Conservation (phyloP, 2,113 vertebrate genomes). For the Pseudonaja textilis region DNA sequence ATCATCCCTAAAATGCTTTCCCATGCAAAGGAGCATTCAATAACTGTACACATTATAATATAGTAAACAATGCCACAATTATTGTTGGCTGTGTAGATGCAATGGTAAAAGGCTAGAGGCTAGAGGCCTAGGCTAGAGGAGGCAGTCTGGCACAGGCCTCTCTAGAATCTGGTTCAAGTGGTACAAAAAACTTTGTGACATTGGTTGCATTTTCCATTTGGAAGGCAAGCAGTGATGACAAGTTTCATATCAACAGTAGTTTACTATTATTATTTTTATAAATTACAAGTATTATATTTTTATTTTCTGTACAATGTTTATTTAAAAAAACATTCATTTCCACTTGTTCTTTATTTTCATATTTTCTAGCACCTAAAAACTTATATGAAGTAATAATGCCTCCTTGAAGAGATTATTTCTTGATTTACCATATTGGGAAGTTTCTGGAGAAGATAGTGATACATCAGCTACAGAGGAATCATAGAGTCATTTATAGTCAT, state of each 20-base stretch:
- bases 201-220: neutral
- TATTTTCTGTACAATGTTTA: neutral
- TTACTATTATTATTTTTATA: neutral
- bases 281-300: neutral
- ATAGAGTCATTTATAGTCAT: neutral
- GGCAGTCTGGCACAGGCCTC: neutral
- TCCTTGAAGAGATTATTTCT: neutral
- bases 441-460: neutral
- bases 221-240: neutral
- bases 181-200: neutral
- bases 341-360: neutral
- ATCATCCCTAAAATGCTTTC: neutral
- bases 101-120: neutral
- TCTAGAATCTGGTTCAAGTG: neutral
- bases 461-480: neutral
- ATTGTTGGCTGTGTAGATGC: neutral
- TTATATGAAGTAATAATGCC: neutral
- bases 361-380: neutral
- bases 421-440: neutral
- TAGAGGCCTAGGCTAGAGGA: neutral
- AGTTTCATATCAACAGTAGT: neutral
- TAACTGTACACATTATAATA: neutral
- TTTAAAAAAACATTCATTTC: neutral
- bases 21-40: neutral
- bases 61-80: neutral